A percentile compares a stretch with the other conserved stretches of the same genome.
phyloP scores from a whole-genome alignment of 2,888 invertebrate species.

The Chouioia cunea region DNA sequence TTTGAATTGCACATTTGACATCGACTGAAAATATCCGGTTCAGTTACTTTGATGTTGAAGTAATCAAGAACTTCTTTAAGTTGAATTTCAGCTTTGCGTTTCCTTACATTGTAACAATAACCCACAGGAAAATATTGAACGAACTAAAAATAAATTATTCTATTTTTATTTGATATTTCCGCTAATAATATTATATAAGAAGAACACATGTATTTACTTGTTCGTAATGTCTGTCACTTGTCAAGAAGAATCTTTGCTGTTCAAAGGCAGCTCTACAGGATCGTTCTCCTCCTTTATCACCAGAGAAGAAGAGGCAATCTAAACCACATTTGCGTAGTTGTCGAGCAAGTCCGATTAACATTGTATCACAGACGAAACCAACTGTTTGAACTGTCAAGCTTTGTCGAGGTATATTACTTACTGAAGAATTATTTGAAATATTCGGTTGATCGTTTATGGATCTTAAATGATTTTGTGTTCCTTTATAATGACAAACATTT shows the following conservation, averaged over 20 bases:
- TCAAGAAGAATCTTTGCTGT: conserved; percentile 73
- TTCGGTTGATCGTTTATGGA: too few relatives aligned
- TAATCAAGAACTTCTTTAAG: conserved; percentile 75
- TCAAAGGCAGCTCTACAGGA: conserved; percentile 70
- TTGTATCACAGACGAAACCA: conserved; percentile 74
- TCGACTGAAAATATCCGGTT: conserved; percentile 78
- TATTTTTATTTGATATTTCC: background rate
- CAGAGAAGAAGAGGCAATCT: conserved; percentile 72
- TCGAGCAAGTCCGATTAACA: conserved; percentile 73
- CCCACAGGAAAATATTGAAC: conserved; percentile 71
- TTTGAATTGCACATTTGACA: conserved; percentile 75
- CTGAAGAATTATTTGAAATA: conserved; percentile 3
- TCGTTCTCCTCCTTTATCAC: conserved; percentile 69
- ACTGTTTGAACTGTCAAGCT: conserved; percentile 36
- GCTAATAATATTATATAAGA: background rate
- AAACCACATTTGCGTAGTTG: conserved; percentile 76
- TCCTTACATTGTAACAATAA: conserved; percentile 74
- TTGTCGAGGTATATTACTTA: background rate
- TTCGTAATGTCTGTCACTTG: conserved; percentile 69
- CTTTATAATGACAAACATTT: background rate
- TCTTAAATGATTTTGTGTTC: background rate
- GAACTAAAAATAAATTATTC: conserved; percentile 54
- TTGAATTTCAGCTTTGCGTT: conserved; percentile 74
- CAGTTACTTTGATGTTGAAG: conserved; percentile 76
- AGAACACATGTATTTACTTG: conserved; percentile 68